These are phyloP conservation scores for Eurystomus glaucurus DNA, from an alignment of 2,797 vertebrate species.

Conservation along the genomic window DNA sequence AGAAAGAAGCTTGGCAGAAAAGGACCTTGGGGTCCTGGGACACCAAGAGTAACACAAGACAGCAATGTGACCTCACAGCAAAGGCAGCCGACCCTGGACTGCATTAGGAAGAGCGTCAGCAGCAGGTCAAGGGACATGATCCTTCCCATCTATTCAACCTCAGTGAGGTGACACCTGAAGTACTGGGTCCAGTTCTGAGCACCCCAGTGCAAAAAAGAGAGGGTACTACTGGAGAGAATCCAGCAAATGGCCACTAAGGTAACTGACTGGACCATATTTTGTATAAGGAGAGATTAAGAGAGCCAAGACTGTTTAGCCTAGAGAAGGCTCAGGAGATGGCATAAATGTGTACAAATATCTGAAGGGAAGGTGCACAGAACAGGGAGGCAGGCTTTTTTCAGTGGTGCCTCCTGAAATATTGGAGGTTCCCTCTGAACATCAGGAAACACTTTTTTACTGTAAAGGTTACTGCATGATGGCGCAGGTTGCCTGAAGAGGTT, in stretches of 20 bases:
- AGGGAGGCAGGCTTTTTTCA: no score
- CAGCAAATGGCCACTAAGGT: not conserved
- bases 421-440: not conserved
- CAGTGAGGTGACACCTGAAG: not conserved
- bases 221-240: not conserved
- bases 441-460: not conserved
- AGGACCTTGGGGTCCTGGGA: not conserved
- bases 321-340: no score
- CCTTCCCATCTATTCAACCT: not conserved
- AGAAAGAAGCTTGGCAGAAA: not conserved
- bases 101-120: no score
- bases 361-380: no score
- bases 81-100: no score
- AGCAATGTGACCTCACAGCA: no score
- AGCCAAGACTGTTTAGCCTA: not conserved
- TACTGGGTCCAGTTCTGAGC: not conserved
- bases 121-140: not conserved
- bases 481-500: not conserved
- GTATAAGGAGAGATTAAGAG: not conserved
- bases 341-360: no score
- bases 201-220: not conserved
- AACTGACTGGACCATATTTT: not conserved
- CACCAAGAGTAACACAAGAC: not conserved
- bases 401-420: not conserved
- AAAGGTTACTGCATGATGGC: not conserved